Evolutionary conservation across 2,888 invertebrate genomes (phyloP).

Genomic region (Acanthococcus lagerstroemiae): DNA sequence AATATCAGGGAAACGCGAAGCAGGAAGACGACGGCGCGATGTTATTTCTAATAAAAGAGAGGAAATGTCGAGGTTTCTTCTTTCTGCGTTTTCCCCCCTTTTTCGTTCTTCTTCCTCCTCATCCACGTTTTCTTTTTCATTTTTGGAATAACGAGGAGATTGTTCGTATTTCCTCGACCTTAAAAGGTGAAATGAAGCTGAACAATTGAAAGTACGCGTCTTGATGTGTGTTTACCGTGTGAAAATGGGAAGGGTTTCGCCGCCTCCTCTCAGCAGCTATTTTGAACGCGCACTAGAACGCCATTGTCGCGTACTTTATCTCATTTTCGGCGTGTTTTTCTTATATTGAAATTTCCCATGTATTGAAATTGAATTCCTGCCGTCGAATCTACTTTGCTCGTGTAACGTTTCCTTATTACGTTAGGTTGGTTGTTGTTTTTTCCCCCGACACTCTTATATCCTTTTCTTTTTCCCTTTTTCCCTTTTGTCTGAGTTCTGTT

Average conservation of each 20-base stretch:
- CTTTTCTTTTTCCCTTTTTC: not conserved
- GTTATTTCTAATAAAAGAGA: too few species aligned
- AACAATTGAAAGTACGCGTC: not conserved
- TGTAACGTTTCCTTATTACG: too few species aligned
- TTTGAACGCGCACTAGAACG: not conserved
- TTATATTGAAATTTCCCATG: not conserved
- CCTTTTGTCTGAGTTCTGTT: not conserved
- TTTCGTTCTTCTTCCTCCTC: too few species aligned
- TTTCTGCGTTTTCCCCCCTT: too few species aligned
- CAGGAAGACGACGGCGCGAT: too few species aligned
- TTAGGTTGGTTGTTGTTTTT: not conserved
- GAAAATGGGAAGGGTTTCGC: not conserved
- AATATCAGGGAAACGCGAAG: too few species aligned
- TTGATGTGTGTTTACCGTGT: not conserved
- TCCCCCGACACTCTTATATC: not conserved
- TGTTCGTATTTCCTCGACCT: not conserved
- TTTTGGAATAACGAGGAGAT: not conserved
- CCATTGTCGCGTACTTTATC: not conserved
- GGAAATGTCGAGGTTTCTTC: too few species aligned
- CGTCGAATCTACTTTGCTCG: not conserved
- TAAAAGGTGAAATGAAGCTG: not conserved
- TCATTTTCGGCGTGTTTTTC: not conserved
- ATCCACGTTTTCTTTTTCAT: not conserved
- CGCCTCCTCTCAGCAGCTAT: not conserved
- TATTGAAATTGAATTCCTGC: not conserved